Evolutionary conservation across 2,888 invertebrate species (phyloP).

Genomic region (Ophion obscuratus): DNA sequence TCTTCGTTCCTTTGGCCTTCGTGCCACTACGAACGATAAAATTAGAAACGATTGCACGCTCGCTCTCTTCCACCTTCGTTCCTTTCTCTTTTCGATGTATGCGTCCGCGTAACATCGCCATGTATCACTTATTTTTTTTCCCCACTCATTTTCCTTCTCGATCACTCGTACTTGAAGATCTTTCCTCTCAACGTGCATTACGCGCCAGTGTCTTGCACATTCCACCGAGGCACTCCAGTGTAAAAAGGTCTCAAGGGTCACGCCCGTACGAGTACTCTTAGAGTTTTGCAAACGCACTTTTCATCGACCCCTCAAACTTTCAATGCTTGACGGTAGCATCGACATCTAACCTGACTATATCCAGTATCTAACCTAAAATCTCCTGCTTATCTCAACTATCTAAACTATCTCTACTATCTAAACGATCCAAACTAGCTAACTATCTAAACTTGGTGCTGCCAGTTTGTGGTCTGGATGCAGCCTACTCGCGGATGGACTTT

Average conservation of each 20-base stretch:
- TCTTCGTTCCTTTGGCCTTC: slow-evolving; percentile 56
- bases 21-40: slow-evolving; percentile 66
- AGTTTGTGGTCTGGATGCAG: no score
- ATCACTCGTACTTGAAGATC: slow-evolving; percentile 27
- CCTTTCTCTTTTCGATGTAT: slow-evolving; percentile 62
- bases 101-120: slow-evolving; percentile 12
- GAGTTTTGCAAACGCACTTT: background rate
- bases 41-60: slow-evolving; percentile 77
- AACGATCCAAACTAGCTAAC: no score
- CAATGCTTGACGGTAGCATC: no score
- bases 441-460: no score
- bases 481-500: no score
- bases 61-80: slow-evolving; percentile 70
- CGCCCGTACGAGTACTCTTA: background rate
- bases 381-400: no score
- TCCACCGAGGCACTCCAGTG: slow-evolving; percentile 35
- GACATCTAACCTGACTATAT: no score
- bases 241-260: slow-evolving; percentile 53
- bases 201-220: slow-evolving; percentile 32
- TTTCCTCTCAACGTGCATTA: slow-evolving; percentile 34
- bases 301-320: slow-evolving; percentile 3
- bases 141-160: slow-evolving; percentile 3
- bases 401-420: no score
- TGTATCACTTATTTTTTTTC: background rate
- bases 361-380: no score